These are phyloP conservation scores for Butastur rufipennis DNA, from an alignment of 2,113 vertebrate species.

Conservation along the genomic window DNA sequence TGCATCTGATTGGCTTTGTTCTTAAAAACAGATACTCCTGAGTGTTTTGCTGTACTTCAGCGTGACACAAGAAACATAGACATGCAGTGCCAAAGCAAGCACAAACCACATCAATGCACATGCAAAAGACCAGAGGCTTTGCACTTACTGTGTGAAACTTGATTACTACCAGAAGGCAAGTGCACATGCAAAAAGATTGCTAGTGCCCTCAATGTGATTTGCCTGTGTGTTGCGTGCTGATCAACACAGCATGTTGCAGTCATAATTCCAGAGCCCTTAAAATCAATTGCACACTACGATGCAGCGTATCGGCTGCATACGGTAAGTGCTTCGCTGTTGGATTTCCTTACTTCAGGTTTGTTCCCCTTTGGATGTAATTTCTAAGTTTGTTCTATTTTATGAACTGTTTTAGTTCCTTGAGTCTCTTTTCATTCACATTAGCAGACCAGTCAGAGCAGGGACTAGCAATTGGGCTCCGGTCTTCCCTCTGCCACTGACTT, in stretches of 20 bases:
- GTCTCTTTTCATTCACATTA: not conserved
- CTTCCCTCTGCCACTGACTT: not conserved
- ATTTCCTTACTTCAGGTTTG: not conserved
- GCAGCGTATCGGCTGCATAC: not conserved
- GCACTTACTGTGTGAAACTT: not conserved
- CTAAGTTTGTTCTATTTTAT: not conserved
- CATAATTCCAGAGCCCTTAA: not conserved
- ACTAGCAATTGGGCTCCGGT: not conserved
- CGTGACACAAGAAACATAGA: not conserved
- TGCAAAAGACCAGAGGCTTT: not conserved
- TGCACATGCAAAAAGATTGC: too few relatives aligned
- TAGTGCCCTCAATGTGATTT: not conserved
- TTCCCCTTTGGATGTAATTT: not conserved
- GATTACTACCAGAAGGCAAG: not conserved
- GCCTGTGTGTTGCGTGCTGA: accelerated
- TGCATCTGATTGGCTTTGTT: not conserved
- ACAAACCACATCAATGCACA: not conserved
- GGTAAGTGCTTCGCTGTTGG: not conserved
- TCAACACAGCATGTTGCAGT: not conserved
- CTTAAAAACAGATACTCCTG: not conserved
- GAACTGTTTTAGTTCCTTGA: not conserved
- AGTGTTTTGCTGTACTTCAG: not conserved
- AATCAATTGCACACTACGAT: not conserved
- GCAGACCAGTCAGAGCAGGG: not conserved
- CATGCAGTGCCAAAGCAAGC: not conserved